Conservation (phyloP, 2,797 vertebrate species). For the Euphonia xanthogaster region DNA sequence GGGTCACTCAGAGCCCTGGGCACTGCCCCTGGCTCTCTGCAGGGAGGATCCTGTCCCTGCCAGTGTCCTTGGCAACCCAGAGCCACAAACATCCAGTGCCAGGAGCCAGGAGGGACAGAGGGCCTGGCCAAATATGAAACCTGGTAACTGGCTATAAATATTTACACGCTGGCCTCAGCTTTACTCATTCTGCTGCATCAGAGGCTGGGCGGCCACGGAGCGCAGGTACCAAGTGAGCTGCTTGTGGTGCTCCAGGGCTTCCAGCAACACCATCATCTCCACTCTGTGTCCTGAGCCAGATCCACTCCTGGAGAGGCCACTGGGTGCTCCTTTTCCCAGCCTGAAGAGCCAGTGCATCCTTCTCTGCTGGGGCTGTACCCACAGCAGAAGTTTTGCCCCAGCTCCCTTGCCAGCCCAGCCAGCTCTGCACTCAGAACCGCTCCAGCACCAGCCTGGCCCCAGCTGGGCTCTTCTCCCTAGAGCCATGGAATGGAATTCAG, state of each 20-base stretch:
- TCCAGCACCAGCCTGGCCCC: not conserved
- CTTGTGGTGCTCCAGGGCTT: not conserved
- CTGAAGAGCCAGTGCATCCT: not conserved
- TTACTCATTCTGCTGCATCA: not conserved
- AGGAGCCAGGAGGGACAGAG: not conserved
- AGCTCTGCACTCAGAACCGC: not conserved
- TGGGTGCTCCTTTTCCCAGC: not conserved
- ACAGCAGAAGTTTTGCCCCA: not conserved
- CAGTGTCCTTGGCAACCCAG: conserved; percentile 38
- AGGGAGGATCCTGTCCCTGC: not conserved
- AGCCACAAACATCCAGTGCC: not conserved
- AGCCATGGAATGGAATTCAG: not conserved
- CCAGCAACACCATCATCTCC: not conserved
- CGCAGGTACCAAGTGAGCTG: conserved; percentile 23
- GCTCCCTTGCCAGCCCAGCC: not conserved
- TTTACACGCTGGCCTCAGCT: not conserved
- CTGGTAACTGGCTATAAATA: conserved; percentile 63
- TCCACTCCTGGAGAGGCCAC: not conserved
- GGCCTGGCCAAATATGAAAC: not conserved
- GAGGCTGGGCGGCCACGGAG: not conserved
- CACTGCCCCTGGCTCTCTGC: not conserved
- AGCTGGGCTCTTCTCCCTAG: not conserved
- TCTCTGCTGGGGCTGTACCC: fast-evolving
- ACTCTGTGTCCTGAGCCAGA: not conserved
- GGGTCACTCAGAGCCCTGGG: fast-evolving